phyloP scores from a whole-genome alignment of 2,888 invertebrate species.

The Drosophila meridiana region DNA sequence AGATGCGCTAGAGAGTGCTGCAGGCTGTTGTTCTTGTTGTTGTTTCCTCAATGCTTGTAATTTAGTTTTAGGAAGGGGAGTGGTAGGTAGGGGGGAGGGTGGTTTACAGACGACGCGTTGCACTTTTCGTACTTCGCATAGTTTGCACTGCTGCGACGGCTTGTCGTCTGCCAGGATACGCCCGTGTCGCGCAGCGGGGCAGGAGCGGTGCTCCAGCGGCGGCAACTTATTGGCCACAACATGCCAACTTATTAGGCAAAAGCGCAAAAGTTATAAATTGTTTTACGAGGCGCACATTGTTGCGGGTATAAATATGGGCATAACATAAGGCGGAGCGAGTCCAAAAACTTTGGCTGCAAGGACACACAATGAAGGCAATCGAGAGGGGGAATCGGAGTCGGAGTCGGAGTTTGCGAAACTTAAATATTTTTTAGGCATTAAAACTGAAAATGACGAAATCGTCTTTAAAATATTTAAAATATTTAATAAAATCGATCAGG shows the following conservation, averaged over 20 bases:
- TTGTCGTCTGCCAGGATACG: constrained; percentile 51
- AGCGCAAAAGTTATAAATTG: constrained; percentile 79
- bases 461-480: no score
- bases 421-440: constrained; percentile 5
- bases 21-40: constrained; percentile 37
- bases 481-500: no score
- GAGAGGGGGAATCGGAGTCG: neutral
- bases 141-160: constrained; percentile 38
- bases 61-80: constrained; percentile 49
- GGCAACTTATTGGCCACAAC: constrained; percentile 79
- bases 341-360: constrained; percentile 43
- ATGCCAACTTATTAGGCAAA: constrained; percentile 80
- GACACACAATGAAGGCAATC: constrained; percentile 12
- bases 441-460: neutral
- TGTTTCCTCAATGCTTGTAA: constrained; percentile 63
- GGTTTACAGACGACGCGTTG: constrained; percentile 19
- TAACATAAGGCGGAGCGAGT: constrained; percentile 48
- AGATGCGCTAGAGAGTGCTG: constrained; percentile 10
- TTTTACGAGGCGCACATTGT: constrained; percentile 78
- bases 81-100: neutral
- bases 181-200: constrained; percentile 5
- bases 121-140: constrained; percentile 60
- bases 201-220: constrained; percentile 34
- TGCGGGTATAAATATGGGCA: constrained; percentile 64
- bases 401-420: neutral